phyloP scores from a whole-genome alignment of 2,113 vertebrate genomes.

The Aix galericulata region DNA sequence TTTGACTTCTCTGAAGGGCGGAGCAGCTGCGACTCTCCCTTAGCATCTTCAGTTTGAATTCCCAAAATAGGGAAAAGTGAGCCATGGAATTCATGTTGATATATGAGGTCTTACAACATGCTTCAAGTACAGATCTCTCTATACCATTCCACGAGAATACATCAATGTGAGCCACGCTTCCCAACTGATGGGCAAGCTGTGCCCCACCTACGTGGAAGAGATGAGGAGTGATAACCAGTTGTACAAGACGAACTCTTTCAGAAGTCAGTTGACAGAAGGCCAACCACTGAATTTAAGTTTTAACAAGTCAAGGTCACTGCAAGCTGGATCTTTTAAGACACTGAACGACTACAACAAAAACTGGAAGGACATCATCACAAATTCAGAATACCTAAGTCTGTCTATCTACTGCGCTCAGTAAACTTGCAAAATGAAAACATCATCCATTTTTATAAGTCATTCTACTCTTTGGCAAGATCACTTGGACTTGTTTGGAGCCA shows the following conservation, averaged over 20 bases:
- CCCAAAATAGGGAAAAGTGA: neutral
- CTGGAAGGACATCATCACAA: neutral
- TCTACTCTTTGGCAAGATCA: neutral
- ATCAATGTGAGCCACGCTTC: rapidly evolving
- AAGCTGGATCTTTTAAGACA: neutral
- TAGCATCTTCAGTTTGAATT: neutral
- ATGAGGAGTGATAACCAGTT: neutral
- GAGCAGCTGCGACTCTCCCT: neutral
- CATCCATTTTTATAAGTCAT: neutral
- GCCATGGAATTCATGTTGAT: neutral
- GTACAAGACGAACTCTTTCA: neutral
- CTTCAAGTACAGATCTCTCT: neutral
- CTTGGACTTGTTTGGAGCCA: neutral
- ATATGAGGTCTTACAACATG: neutral
- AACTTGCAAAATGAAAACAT: neutral
- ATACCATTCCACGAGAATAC: rapidly evolving
- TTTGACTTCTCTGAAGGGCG: neutral
- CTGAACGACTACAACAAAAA: neutral
- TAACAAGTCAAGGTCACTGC: neutral
- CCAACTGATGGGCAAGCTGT: neutral
- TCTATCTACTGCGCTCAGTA: neutral
- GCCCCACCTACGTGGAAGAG: neutral
- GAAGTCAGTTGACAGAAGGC: neutral
- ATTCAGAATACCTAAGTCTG: neutral
- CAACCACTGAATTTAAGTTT: neutral